Evolutionary conservation across 2,113 vertebrate species (phyloP).

Genomic region (Eptesicus fuscus): DNA sequence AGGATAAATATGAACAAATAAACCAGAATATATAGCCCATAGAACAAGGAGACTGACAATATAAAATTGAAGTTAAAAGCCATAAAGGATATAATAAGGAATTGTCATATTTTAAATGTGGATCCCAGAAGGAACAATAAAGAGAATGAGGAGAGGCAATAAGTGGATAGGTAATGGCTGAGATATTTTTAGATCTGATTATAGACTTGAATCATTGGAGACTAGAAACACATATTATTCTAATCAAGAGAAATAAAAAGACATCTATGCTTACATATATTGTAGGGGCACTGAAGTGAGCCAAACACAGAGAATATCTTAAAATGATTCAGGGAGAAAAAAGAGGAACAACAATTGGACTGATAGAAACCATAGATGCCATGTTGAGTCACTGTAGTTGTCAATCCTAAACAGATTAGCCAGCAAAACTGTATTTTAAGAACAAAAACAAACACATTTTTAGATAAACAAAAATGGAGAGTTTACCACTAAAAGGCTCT

Average conservation of each 20-base stretch:
- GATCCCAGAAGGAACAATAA: not conserved
- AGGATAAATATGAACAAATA: slow-evolving; percentile 6
- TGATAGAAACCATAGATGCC: not conserved
- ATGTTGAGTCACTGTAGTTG: not conserved
- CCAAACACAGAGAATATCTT: not conserved
- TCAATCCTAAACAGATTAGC: not conserved
- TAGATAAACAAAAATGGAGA: not conserved
- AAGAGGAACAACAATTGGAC: not conserved
- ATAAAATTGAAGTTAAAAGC: not conserved
- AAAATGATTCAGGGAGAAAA: not conserved
- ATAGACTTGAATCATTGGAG: not conserved
- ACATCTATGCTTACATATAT: not conserved
- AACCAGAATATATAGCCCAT: not conserved
- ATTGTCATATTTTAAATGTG: not conserved
- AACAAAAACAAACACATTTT: not conserved
- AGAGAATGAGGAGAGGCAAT: not conserved
- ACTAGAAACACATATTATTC: not conserved
- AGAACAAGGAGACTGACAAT: not conserved
- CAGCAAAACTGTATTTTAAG: not conserved
- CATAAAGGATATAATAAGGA: not conserved
- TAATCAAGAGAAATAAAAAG: not conserved
- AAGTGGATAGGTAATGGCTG: not conserved
- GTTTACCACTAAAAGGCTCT: not conserved
- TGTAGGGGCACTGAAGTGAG: not conserved
- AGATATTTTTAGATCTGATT: not conserved